Conservation (phyloP, 2,797 vertebrate genomes). For the Rhabdophis nuchalis region DNA sequence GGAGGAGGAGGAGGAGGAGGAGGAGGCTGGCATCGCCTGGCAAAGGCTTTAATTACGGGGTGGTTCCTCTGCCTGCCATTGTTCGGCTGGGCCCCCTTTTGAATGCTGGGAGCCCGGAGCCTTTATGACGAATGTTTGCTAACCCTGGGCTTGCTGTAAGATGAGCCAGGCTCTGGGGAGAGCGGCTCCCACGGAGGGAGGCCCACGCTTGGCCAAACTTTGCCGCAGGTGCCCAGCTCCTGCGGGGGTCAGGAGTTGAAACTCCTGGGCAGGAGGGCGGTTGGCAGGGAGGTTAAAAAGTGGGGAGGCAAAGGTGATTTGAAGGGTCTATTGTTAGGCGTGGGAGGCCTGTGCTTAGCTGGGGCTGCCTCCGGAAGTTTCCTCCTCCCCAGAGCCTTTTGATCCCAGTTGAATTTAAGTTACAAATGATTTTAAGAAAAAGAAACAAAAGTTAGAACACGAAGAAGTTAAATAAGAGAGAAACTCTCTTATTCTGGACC, state of each 20-base stretch:
- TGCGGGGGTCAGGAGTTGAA: neutral
- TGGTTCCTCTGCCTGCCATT: neutral
- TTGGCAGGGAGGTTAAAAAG: neutral
- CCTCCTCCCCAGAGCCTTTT: neutral
- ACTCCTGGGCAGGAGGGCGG: neutral
- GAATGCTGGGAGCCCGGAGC: neutral
- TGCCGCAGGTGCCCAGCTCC: too few relatives aligned
- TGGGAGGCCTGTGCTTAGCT: too few relatives aligned
- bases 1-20: fast-evolving
- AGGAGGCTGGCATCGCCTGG: fast-evolving
- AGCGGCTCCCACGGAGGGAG: too few relatives aligned
- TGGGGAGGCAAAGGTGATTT: too few relatives aligned
- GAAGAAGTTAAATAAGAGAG: too few relatives aligned
- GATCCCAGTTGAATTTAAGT: neutral
- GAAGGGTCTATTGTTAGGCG: too few relatives aligned
- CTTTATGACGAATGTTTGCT: neutral
- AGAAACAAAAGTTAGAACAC: too few relatives aligned
- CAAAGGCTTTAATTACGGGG: neutral
- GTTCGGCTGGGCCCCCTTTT: neutral
- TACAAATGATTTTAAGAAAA: too few relatives aligned
- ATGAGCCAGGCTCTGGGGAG: neutral
- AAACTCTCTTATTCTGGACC: neutral
- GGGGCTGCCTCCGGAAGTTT: neutral
- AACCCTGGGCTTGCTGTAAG: neutral
- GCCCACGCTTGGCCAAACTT: too few relatives aligned